phyloP scores from a whole-genome alignment of 1,140 invertebrate species.

The Microplitis demolitor region DNA sequence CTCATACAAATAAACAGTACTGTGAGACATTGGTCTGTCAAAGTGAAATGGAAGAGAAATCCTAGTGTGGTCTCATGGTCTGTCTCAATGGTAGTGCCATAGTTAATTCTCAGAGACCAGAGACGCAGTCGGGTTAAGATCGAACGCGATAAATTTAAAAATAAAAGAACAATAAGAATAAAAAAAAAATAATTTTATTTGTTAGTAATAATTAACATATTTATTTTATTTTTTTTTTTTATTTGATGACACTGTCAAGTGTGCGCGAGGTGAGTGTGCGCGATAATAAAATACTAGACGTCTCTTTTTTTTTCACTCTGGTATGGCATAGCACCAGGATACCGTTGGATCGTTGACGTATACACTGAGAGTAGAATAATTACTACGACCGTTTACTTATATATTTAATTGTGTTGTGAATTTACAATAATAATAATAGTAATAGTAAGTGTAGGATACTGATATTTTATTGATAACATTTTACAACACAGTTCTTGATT shows the following conservation, averaged over 20 bases:
- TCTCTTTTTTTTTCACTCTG: neutral
- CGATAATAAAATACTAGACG: constrained; percentile 8
- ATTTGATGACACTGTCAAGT: neutral
- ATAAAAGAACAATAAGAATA: too few relatives aligned
- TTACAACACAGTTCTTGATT: too few relatives aligned
- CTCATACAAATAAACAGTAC: neutral
- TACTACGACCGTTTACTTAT: neutral
- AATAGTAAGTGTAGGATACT: too few relatives aligned
- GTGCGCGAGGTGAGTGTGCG: constrained; percentile 13
- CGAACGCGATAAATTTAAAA: too few relatives aligned
- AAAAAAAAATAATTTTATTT: too few relatives aligned
- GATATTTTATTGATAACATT: too few relatives aligned
- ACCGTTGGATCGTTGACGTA: constrained; percentile 14
- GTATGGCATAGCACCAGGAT: constrained; percentile 19
- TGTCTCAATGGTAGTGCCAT: neutral
- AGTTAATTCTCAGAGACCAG: neutral
- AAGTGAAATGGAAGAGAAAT: constrained; percentile 1
- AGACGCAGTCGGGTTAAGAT: too few relatives aligned
- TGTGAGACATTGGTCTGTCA: neutral
- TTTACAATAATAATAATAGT: neutral
- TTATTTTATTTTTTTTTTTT: neutral
- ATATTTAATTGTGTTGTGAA: neutral
- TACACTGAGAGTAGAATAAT: neutral
- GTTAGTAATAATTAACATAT: too few relatives aligned
- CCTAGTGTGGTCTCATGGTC: neutral